Evolutionary conservation across 2,797 vertebrate species (phyloP).

Genomic region (Naso thynnoides): DNA sequence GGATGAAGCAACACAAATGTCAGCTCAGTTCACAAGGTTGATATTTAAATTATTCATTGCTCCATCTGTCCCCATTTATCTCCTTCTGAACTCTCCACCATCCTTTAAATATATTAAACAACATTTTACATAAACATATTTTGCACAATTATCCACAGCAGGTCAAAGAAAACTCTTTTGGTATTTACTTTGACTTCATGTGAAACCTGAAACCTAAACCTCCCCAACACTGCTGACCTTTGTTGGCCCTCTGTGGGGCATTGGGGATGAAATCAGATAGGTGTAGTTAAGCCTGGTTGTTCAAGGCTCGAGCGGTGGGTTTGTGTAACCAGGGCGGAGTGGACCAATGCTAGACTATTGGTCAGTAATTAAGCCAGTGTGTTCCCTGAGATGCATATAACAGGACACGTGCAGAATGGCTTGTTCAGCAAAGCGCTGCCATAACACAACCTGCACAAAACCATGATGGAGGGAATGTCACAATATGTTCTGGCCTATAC

Average conservation of each 20-base stretch:
- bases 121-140: not conserved
- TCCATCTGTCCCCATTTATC: not conserved
- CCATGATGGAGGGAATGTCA: conserved; percentile 8
- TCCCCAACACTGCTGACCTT: conserved; percentile 62
- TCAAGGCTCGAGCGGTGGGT: conserved; percentile 53
- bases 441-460: conserved; percentile 23
- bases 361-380: conserved; percentile 71
- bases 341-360: conserved; percentile 50
- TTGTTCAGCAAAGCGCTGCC: conserved; percentile 21
- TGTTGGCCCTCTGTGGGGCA: conserved; percentile 54
- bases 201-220: conserved; percentile 52
- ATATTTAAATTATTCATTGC: not conserved
- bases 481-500: conserved; percentile 1
- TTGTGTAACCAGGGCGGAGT: conserved; percentile 64
- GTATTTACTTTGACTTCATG: conserved; percentile 46
- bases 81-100: not conserved
- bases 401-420: conserved; percentile 61
- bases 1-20: not conserved
- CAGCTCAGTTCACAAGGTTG: not conserved
- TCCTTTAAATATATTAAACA: not conserved
- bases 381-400: conserved; percentile 61
- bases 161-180: not conserved
- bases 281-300: conserved; percentile 77
- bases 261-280: conserved; percentile 75
- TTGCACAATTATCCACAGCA: conserved; percentile 8